Evolutionary conservation across 2,113 vertebrate species (phyloP), one percentile per base, ranked within the genome.

Genomic region (Nycticorax nycticorax): DNA sequence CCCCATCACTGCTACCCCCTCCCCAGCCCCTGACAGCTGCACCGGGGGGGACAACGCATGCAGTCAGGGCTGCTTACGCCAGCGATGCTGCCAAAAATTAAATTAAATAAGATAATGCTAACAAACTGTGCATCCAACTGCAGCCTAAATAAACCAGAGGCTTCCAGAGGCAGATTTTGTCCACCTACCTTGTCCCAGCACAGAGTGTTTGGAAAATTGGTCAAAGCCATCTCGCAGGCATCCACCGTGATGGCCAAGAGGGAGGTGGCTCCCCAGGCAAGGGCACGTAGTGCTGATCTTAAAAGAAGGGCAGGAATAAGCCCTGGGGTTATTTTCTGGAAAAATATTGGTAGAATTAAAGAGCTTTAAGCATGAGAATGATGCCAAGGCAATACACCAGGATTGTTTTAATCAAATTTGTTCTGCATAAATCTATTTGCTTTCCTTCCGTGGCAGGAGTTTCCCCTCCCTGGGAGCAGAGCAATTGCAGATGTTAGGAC

Each of bases 311-410:
- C 19, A 63, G 27, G 17, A 84, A 56, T 52, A 82, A 89, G 13
- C 12, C 33, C 13, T 67, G 69, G 22, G 11, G 6, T 63, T 43
- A 43, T 76, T 73, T 94, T 33, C 50, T 84, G 24, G 64, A 37
- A 91, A 82, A 91, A 52, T 53, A 77, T 28, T 59, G 32, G 37
- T 71, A 71, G 24, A 89, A 91, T 50, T 88, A 62, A 66, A 83
- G 50, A 94, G 33, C 64, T 94, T 83, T 37, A 74, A 91, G 55
- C 39, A 62, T 41, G 21, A 94, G 35, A 85, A 88, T 1, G 3
- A 64, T 41, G 59, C 41, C 52, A 81, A 52, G 55, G 35, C 53
- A 87, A 85, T 41, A 50, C 6, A 85, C 20, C 17, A 64, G 66
- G 32, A 66, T 5, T 48, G 6, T 47, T 94, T 73, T 30, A 76